These are phyloP conservation scores for Bungarus multicinctus DNA, from an alignment of 2,113 vertebrate genomes.

Conservation along the genomic window DNA sequence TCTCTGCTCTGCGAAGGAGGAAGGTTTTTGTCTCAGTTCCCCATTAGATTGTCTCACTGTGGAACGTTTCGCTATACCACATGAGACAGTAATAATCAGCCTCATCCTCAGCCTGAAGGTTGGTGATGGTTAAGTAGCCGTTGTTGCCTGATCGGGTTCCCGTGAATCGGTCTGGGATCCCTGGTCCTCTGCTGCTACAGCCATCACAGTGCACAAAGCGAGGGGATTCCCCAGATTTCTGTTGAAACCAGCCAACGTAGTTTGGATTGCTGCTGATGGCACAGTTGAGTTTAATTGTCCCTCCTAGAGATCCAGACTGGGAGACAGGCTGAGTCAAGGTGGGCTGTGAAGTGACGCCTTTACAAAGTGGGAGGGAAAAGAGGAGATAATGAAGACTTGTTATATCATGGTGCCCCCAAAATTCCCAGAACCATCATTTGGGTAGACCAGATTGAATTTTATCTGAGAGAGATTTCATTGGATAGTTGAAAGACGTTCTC, in stretches of 20 bases:
- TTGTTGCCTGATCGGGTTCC: neutral
- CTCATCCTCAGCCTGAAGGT: neutral
- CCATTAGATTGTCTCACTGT: no score
- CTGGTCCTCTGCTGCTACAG: neutral
- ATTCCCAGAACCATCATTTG: no score
- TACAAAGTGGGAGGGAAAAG: no score
- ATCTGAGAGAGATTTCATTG: no score
- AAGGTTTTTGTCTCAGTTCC: no score
- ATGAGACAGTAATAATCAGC: neutral
- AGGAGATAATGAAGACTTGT: neutral
- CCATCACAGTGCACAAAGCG: no score
- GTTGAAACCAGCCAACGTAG: no score
- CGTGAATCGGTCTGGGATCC: conserved; percentile 1
- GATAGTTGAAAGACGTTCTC: rapidly evolving
- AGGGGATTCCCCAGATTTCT: no score
- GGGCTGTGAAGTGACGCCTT: neutral
- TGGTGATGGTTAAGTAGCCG: neutral
- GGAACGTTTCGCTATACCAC: no score
- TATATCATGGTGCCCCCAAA: no score
- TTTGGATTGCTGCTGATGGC: no score
- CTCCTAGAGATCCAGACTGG: neutral
- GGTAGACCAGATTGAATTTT: no score
- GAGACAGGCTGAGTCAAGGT: neutral
- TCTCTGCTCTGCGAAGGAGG: neutral
- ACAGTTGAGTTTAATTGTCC: neutral